These are phyloP conservation scores for Eubucco bourcierii DNA, from an alignment of 2,113 vertebrate genomes.

Conservation along the genomic window DNA sequence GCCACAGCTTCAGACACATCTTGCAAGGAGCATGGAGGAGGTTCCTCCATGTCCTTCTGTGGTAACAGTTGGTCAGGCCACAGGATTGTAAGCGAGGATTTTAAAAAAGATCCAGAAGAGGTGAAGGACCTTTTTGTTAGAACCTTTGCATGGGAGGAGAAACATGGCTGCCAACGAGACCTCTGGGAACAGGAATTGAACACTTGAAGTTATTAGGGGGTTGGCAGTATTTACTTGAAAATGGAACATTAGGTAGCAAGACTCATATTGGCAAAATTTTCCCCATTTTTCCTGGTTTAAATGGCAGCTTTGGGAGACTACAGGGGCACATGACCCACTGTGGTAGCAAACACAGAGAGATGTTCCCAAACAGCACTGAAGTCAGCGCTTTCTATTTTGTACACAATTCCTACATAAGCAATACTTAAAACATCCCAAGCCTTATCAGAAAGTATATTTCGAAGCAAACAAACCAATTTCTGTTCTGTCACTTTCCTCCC, in stretches of 20 bases:
- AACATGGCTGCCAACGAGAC: background rate
- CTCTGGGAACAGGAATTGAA: background rate
- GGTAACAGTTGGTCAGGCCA: background rate
- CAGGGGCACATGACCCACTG: background rate
- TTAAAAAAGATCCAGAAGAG: background rate
- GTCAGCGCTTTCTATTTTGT: background rate
- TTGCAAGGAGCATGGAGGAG: background rate
- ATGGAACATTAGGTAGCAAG: background rate
- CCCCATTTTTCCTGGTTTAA: slow-evolving; percentile 16
- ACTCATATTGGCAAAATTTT: background rate
- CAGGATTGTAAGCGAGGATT: background rate
- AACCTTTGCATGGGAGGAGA: background rate
- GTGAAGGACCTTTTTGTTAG: background rate
- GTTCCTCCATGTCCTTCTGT: background rate
- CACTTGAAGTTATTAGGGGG: background rate
- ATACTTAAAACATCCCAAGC: background rate
- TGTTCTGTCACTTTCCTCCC: background rate
- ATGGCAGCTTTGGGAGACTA: background rate
- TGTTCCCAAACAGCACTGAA: background rate
- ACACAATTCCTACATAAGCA: background rate
- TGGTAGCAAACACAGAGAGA: background rate
- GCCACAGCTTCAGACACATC: slow-evolving; percentile 12
- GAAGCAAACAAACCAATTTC: background rate
- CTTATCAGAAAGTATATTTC: background rate
- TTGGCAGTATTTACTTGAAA: background rate